Evolutionary conservation across 2,797 vertebrate genomes (phyloP), one percentile per base, ranked within the genome.

Genomic region (Ciconia nigra): DNA sequence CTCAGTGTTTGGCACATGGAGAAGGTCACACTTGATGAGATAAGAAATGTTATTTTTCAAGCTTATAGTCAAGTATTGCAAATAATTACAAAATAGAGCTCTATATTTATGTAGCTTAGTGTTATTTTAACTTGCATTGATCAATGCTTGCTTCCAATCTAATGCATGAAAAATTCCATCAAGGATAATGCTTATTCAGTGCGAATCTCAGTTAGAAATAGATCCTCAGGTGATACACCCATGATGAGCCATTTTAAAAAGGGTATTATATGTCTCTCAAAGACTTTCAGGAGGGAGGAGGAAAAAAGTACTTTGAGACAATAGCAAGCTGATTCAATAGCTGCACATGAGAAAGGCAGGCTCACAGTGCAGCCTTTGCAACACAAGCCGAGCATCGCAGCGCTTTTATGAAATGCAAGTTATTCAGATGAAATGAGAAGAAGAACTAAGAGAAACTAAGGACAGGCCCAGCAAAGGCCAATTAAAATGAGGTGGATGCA

Each of bases 41-140:
- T 17, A 84, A 90, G 82, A 74, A 72, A 66, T 16, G 37, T 15
- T 90, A 51, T 96, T 96, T 93, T 93, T 52, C 86, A 65, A 78
- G 89, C 85, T 89, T 41, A 37, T 39, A 78, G 41, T 39, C 63
- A 71, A 93, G 83, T 29, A 63, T 51, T 58, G 77, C 86, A 96
- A 96, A 94, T 83, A 96, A 93, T 92, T 85, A 62, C 17, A 11
- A 83, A 95, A 4, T n/a, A 67, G 62, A 91, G 77, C 62, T 70
- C 83, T 76, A 4, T 63, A 18, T 93, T 96, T 93, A 49, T 46
- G 86, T 22, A 84, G 79, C 72, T 93, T 9, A 37, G 58, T 9
- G 76, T 65, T 89, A 47, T 65, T 91, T 93, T 81, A 95, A 77
- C n/a, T 71, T 21, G 54, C 54, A 21, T 47, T 46, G 82, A 93